A percentile compares a stretch with the other conserved stretches of the same genome.
Conservation (phyloP, 1,140 invertebrate species). For the Gryon sp. region DNA sequence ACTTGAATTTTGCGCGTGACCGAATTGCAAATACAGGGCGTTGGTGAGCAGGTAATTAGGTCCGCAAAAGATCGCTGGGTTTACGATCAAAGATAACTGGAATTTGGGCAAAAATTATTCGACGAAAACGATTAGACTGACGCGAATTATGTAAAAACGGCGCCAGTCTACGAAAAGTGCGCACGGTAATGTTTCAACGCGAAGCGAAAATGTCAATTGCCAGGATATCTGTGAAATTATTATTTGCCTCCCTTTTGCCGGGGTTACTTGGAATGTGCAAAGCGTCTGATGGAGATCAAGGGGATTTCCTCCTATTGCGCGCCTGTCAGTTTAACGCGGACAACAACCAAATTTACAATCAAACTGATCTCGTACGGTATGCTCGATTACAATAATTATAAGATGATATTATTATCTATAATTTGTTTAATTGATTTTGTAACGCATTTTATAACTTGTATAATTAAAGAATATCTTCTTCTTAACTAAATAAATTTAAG, state of each 20-base stretch:
- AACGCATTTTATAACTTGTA: no score
- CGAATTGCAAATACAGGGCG: slow-evolving; percentile 34
- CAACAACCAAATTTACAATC: slow-evolving; percentile 64
- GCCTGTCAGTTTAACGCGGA: slow-evolving; percentile 57
- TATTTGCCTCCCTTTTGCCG: slow-evolving; percentile 42
- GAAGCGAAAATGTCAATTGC: slow-evolving; percentile 52
- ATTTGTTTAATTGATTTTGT: not conserved
- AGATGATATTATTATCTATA: not conserved
- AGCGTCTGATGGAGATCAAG: slow-evolving; percentile 36
- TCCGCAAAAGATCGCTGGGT: slow-evolving; percentile 2
- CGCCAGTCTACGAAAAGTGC: slow-evolving; percentile 38
- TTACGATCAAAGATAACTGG: slow-evolving; percentile 50
- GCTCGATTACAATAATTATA: slow-evolving; percentile 25
- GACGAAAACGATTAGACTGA: slow-evolving; percentile 40
- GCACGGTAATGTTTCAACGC: slow-evolving; percentile 21
- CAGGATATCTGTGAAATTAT: slow-evolving; percentile 41
- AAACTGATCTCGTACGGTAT: slow-evolving; percentile 71
- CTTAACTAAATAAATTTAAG: no score
- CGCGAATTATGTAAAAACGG: slow-evolving; percentile 57
- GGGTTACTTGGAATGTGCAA: slow-evolving; percentile 44
- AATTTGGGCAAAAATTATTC: slow-evolving; percentile 48
- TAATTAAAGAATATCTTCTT: no score
- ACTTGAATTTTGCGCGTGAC: slow-evolving; percentile 49
- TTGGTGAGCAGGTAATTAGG: slow-evolving; percentile 47
- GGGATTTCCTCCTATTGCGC: slow-evolving; percentile 11